phyloP scores from a whole-genome alignment of 2,888 invertebrate species.

The Rambutsinella grinnellia region DNA sequence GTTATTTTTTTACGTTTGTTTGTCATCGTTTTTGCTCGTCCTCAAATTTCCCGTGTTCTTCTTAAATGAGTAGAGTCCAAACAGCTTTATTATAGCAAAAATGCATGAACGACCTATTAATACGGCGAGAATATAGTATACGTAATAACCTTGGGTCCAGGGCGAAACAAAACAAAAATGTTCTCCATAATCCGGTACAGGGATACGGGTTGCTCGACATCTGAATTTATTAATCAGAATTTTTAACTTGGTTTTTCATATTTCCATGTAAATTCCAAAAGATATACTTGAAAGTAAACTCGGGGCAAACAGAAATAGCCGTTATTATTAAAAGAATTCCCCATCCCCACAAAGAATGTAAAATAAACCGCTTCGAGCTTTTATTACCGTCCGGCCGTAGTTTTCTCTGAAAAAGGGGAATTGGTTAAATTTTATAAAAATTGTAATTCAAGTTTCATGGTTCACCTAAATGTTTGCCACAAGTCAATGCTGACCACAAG shows the following conservation, averaged over 20 bases:
- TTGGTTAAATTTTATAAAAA: not conserved
- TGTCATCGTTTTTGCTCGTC: no score
- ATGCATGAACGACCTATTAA: slow-evolving; percentile 5
- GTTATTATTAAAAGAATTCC: slow-evolving; percentile 26
- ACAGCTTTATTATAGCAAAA: slow-evolving; percentile 16
- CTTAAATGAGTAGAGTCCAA: slow-evolving; percentile 19
- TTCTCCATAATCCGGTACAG: slow-evolving; percentile 33
- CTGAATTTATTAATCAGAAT: no score
- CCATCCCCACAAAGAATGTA: slow-evolving; percentile 23
- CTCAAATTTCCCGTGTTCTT: slow-evolving; percentile 27
- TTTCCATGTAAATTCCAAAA: no score
- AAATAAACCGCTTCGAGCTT: slow-evolving; percentile 13
- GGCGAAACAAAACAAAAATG: slow-evolving; percentile 35
- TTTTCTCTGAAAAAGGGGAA: slow-evolving; percentile 15
- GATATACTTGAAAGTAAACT: slow-evolving; percentile 27
- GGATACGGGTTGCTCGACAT: slow-evolving; percentile 17
- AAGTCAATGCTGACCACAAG: slow-evolving; percentile 35
- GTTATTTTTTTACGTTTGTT: no score
- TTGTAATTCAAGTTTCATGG: no score
- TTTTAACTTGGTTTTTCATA: no score
- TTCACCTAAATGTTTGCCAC: slow-evolving; percentile 40
- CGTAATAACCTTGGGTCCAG: slow-evolving; percentile 42
- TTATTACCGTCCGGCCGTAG: slow-evolving; percentile 14
- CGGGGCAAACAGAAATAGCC: slow-evolving; percentile 10
- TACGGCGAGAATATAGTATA: slow-evolving; percentile 38